Percentiles rank a stretch among this genome's conserved stretches.
Conservation (phyloP, 2,888 invertebrate species). For the Calameuta filiformis region DNA sequence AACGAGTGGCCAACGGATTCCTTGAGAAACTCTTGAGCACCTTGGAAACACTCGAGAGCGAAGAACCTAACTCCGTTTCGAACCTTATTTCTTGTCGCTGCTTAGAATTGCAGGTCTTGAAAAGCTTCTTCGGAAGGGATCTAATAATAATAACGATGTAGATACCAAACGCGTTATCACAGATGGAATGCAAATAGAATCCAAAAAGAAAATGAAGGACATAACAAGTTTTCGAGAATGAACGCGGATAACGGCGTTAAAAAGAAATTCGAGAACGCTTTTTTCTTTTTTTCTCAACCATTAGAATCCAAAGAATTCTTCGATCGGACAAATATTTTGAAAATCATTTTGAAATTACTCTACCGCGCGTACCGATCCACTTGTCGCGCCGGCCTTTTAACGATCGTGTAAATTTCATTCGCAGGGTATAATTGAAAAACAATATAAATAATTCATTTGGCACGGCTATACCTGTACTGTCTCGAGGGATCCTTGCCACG, state of each 20-base stretch:
- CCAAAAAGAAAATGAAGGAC: background rate
- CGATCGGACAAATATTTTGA: background rate
- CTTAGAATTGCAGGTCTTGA: background rate
- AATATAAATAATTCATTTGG: slow-evolving; percentile 18
- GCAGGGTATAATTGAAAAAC: slow-evolving; percentile 15
- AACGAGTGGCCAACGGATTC: slow-evolving; percentile 20
- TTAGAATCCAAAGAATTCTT: too few relatives aligned
- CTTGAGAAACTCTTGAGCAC: background rate
- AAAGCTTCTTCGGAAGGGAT: background rate
- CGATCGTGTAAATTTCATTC: slow-evolving; percentile 11
- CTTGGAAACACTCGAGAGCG: background rate
- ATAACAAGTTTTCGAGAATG: background rate
- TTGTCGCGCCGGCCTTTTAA: background rate
- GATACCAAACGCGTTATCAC: background rate
- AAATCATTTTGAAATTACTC: background rate
- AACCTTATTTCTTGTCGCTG: background rate
- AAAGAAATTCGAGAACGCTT: too few relatives aligned
- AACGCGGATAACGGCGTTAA: too few relatives aligned
- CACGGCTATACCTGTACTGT: background rate
- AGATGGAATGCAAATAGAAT: background rate
- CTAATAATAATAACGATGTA: background rate
- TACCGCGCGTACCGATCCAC: background rate
- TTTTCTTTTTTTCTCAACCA: too few relatives aligned
- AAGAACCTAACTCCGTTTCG: background rate
- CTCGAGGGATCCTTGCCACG: background rate